Evolutionary conservation across 2,888 invertebrate species (phyloP).

Genomic region (Lycaena phlaeas): DNA sequence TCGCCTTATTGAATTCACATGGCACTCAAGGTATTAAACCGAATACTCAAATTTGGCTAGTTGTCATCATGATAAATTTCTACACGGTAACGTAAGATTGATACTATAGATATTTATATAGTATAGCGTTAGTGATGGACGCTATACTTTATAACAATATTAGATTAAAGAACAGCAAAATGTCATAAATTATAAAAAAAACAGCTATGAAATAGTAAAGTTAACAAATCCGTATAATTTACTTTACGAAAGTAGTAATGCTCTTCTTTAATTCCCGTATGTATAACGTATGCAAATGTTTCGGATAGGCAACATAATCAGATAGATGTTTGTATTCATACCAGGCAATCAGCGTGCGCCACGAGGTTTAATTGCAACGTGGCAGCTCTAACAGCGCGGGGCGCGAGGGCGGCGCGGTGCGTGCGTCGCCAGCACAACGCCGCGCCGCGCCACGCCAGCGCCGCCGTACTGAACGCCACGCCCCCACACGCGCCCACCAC

Average conservation of each 20-base stretch:
- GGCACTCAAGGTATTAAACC: constrained; percentile 59
- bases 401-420: constrained; percentile 44
- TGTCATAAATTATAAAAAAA: too few species aligned
- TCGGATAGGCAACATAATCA: too few species aligned
- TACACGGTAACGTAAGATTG: neutral
- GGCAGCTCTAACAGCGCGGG: constrained; percentile 75
- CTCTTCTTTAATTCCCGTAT: too few species aligned
- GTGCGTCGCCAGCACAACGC: constrained; percentile 82
- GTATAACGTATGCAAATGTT: too few species aligned
- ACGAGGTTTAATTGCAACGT: constrained; percentile 93
- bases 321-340: too few species aligned
- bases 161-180: too few species aligned
- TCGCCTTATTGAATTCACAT: constrained; percentile 57
- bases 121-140: too few species aligned
- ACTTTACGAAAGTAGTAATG: too few species aligned
- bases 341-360: constrained; percentile 87
- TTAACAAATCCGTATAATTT: too few species aligned
- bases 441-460: constrained; percentile 48
- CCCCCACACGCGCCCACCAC: constrained; percentile 57
- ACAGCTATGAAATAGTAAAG: too few species aligned
- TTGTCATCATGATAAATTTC: constrained; percentile 60
- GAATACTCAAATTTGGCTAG: constrained; percentile 72
- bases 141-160: too few species aligned
- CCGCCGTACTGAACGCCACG: constrained; percentile 78
- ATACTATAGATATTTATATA: too few species aligned